These are phyloP conservation scores for Neodiprion fabricii DNA, from an alignment of 1,140 invertebrate species.

Conservation along the genomic window DNA sequence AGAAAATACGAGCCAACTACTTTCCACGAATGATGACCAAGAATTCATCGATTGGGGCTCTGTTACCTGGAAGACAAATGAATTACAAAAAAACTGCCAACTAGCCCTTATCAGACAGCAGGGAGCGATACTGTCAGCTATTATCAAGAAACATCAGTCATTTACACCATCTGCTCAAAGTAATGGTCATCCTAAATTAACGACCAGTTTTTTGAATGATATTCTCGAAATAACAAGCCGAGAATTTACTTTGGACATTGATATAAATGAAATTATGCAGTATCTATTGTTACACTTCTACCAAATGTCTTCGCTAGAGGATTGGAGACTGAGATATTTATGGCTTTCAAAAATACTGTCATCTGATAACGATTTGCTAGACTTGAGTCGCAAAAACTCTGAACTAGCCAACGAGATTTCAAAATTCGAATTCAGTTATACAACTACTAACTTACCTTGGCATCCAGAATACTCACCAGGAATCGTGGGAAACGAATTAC, in stretches of 20 bases:
- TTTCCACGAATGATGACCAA: background rate
- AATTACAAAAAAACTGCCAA: constrained; percentile 46
- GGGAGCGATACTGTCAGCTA: constrained; percentile 38
- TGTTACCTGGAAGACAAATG: constrained; percentile 39
- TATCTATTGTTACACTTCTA: constrained; percentile 51
- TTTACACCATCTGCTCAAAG: background rate
- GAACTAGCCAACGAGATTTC: constrained; percentile 25
- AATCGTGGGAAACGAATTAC: constrained; percentile 11
- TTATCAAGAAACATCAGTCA: constrained; percentile 16
- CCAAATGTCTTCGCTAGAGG: constrained; percentile 40
- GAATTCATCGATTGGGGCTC: constrained; percentile 29
- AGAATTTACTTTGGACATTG: constrained; percentile 16
- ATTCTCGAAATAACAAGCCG: constrained; percentile 12
- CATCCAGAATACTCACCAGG: constrained; percentile 22
- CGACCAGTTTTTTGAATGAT: constrained; percentile 38
- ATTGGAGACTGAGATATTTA: constrained; percentile 32
- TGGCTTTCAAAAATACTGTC: constrained; percentile 36
- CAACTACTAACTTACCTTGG: constrained; percentile 30
- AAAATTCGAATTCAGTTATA: constrained; percentile 28
- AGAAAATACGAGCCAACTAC: constrained; percentile 30
- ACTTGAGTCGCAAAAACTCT: constrained; percentile 24
- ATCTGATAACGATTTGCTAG: constrained; percentile 8
- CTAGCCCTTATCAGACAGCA: constrained; percentile 50
- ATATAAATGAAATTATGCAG: constrained; percentile 35
- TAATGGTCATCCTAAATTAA: constrained; percentile 10